These are phyloP conservation scores for Drosophila incognita DNA, from an alignment of 2,888 invertebrate species.

Conservation along the genomic window DNA sequence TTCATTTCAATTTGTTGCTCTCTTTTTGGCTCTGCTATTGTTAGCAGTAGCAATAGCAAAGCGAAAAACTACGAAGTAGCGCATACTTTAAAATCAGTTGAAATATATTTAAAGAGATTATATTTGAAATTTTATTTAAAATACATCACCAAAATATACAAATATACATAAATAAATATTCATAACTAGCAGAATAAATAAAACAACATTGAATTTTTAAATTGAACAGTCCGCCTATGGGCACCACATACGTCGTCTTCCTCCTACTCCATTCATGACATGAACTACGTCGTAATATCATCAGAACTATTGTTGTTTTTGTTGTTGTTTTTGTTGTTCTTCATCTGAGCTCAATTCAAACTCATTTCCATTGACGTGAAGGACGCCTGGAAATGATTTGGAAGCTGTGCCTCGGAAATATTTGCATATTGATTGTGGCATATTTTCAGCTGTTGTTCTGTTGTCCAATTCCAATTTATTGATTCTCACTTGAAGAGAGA, in stretches of 20 bases:
- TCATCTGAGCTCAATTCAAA: slow-evolving; percentile 49
- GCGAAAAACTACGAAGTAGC: background rate
- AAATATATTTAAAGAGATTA: background rate
- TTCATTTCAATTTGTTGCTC: background rate
- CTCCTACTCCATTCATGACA: background rate
- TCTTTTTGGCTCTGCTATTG: background rate
- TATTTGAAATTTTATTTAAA: background rate
- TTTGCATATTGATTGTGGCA: slow-evolving; percentile 75
- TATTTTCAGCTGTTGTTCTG: slow-evolving; percentile 46
- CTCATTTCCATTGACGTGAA: slow-evolving; percentile 67
- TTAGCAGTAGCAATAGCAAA: background rate
- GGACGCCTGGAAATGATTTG: slow-evolving; percentile 49
- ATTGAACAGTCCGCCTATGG: background rate
- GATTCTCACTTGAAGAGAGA: slow-evolving; percentile 48
- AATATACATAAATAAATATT: background rate
- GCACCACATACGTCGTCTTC: background rate
- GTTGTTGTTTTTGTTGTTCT: slow-evolving; percentile 21
- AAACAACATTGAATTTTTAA: background rate
- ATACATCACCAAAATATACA: background rate
- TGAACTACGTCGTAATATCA: slow-evolving; percentile 49
- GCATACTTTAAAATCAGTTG: background rate
- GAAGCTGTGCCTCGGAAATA: slow-evolving; percentile 50
- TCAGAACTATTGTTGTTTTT: slow-evolving; percentile 21
- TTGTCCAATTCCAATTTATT: slow-evolving; percentile 61
- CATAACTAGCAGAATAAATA: background rate